Base-by-base conservation (phyloP, 2,797 vertebrate species). In the Spondyliosoma cantharus region DNA sequence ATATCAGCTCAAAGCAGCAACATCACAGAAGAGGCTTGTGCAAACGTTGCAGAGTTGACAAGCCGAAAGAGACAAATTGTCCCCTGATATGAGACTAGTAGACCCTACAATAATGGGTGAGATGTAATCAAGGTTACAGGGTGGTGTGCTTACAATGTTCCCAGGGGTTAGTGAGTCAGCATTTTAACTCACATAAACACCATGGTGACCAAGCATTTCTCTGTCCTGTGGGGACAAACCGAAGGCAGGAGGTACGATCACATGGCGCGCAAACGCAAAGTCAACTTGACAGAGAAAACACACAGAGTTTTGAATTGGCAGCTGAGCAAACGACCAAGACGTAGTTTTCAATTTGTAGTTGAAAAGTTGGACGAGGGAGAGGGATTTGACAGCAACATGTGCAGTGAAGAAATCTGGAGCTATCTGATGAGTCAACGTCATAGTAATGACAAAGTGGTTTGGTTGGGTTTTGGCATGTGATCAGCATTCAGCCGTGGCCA, bases 361-460 rank as follows among this genome's bases (percentile, higher is more conserved):
- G 2, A 54, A 82, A 76, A 78, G n/a, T 71, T 73, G 66, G 50
- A 65, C 2, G 42, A 56, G 17, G 54, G 32, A 52, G 29, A 74
- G 29, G 14, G 9, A 16, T 37, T 53, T 45, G 22, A 58, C 29
- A 77, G 50, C 80, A 45, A 79, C 58, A 59, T 61, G 27, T 71
- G 49, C 27, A 65, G 73, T 69, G 83, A 71, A 77, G 37, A 80
- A 78, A 52, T 66, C 59, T 19, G 32, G n/a, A 54, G 67, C 12
- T 82, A 57, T 89, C 86, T 90, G 82, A 91, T 82, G 86, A 89
- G 84, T 91, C 79, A 84, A 84, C 65, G 69, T 82, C 48, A 32
- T 6, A 77, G 73, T 76, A 60, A 52, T 86, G 87, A 85, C 82
- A 69, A 53, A 80, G 57, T 72, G 49, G 71, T 82, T 82, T 79